phyloP scores from a whole-genome alignment of 2,888 invertebrate species.

The Rhorus exstirpatorius region DNA sequence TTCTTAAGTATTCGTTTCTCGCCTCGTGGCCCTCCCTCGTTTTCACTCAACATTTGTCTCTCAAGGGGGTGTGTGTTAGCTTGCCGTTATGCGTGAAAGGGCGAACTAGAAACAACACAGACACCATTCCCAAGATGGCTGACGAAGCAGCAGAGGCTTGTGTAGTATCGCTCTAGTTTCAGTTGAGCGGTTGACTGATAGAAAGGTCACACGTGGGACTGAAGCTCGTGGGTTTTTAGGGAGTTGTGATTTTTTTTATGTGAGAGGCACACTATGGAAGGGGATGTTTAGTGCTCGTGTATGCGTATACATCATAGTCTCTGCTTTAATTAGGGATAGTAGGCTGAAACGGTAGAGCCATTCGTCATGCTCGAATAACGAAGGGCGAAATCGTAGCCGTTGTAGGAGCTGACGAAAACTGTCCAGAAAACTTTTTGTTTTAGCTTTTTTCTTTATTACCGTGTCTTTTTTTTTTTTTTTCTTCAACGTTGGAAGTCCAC shows the following conservation, averaged over 20 bases:
- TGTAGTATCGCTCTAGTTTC: constrained; percentile 18
- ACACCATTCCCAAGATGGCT: constrained; percentile 21
- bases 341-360: constrained; percentile 21
- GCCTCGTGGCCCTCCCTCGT: constrained; percentile 13
- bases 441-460: not conserved
- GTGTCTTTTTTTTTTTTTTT: constrained; percentile 14
- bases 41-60: constrained; percentile 40
- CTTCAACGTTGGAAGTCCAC: no score
- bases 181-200: constrained; percentile 53
- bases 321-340: constrained; percentile 62
- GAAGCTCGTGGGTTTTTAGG: constrained; percentile 33
- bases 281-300: constrained; percentile 21
- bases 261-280: constrained; percentile 1
- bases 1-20: constrained; percentile 42
- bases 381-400: constrained; percentile 15
- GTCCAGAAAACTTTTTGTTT: not conserved
- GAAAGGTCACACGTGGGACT: constrained; percentile 57
- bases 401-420: constrained; percentile 11
- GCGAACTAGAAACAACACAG: constrained; percentile 65
- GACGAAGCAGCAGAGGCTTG: constrained; percentile 28
- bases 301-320: constrained; percentile 35
- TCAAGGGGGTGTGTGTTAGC: constrained; percentile 37
- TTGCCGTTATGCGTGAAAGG: constrained; percentile 52
- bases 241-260: constrained; percentile 57
- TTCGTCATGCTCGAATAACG: constrained; percentile 60